Conservation (phyloP, 2,797 vertebrate species). For the Siniperca undulata region DNA sequence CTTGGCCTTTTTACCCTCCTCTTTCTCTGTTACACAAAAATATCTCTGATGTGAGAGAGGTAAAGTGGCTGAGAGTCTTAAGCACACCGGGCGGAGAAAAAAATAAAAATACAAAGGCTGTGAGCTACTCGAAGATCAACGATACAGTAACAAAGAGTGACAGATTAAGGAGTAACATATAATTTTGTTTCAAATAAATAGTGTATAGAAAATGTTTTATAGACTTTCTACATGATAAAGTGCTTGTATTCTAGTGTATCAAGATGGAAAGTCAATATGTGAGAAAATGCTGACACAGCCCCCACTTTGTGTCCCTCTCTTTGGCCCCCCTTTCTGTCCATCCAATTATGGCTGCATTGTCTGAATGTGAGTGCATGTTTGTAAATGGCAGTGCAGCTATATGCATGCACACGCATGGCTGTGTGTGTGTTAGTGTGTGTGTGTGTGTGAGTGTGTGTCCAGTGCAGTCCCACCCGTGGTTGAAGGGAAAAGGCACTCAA, state of each 20-base stretch:
- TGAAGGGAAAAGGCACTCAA: conserved; percentile 99
- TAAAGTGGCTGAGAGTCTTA: conserved; percentile 67
- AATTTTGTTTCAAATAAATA: conserved; percentile 84
- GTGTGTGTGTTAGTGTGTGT: conserved; percentile 33
- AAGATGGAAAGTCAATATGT: conserved; percentile 86
- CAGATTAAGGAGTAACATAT: conserved; percentile 79
- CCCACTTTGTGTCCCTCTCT: conserved; percentile 79
- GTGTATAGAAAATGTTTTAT: conserved; percentile 85
- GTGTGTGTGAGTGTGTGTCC: conserved; percentile 67
- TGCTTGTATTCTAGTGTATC: conserved; percentile 88
- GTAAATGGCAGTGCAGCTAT: conserved; percentile 54
- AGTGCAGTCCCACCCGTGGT: conserved; percentile 95
- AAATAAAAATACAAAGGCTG: conserved; percentile 48
- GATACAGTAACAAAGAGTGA: conserved; percentile 76
- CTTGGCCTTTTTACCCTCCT: conserved; percentile 71
- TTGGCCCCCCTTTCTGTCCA: conserved; percentile 74
- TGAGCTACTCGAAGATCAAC: conserved; percentile 71
- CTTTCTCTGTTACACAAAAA: conserved; percentile 86
- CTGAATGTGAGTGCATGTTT: conserved; percentile 62
- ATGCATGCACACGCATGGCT: conserved; percentile 47
- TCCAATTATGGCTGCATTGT: conserved; percentile 79
- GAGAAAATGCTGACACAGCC: conserved; percentile 84
- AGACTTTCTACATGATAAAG: conserved; percentile 89
- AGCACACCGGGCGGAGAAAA: conserved; percentile 57
- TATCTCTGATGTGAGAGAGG: conserved; percentile 83